Conservation (phyloP, 2,888 invertebrate genomes). For the Agonum fuliginosum region DNA sequence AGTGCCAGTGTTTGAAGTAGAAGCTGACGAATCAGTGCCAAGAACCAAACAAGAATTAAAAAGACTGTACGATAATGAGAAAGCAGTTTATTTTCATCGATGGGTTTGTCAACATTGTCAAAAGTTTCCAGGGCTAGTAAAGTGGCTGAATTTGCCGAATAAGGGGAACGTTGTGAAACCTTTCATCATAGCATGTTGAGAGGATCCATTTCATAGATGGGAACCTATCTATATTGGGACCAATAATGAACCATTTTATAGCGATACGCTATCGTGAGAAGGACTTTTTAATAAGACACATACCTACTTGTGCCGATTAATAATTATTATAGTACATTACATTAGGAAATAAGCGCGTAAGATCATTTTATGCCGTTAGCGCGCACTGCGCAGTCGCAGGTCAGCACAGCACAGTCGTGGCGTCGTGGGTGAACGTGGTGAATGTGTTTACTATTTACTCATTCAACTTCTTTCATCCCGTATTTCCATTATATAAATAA, state of each 20-base stretch:
- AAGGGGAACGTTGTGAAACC: slow-evolving; percentile 73
- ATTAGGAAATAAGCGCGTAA: no score
- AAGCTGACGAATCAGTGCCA: slow-evolving; percentile 78
- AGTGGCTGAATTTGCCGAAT: slow-evolving; percentile 78
- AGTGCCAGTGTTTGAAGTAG: slow-evolving; percentile 83
- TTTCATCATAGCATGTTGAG: slow-evolving; percentile 79
- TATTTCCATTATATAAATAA: no score
- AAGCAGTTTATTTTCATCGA: slow-evolving; percentile 81
- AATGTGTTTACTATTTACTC: no score
- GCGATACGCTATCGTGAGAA: slow-evolving; percentile 86
- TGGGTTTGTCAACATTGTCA: slow-evolving; percentile 84
- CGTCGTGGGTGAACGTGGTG: no score
- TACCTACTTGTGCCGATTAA: no score
- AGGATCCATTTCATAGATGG: slow-evolving; percentile 86
- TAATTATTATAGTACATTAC: no score
- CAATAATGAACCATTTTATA: slow-evolving; percentile 84
- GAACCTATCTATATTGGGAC: slow-evolving; percentile 88
- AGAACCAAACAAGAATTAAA: slow-evolving; percentile 78
- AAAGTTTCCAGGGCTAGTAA: slow-evolving; percentile 82
- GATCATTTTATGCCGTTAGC: no score
- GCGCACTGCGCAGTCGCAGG: no score
- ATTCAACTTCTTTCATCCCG: no score
- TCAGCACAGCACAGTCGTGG: no score
- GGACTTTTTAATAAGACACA: no score
- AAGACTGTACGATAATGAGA: slow-evolving; percentile 75